phyloP scores from a whole-genome alignment of 2,888 invertebrate species.

The Chydorus sphaericus region DNA sequence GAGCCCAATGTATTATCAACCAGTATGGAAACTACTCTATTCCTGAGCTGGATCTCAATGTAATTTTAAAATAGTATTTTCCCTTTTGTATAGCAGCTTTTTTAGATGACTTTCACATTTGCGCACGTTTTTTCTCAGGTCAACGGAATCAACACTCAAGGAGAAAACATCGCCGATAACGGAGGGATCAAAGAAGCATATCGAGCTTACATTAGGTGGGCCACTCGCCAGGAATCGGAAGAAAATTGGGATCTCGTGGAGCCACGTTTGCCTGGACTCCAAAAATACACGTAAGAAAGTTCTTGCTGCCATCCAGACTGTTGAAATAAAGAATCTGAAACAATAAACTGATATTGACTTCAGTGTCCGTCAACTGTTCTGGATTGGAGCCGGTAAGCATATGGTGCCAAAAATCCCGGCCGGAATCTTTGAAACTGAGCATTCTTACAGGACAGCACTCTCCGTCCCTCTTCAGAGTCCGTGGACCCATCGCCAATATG shows the following conservation, averaged over 20 bases:
- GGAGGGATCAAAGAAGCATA: slow-evolving; percentile 86
- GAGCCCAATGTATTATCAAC: slow-evolving; percentile 77
- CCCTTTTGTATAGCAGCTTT: not conserved
- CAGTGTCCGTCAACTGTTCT: slow-evolving; percentile 51
- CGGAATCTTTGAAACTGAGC: slow-evolving; percentile 55
- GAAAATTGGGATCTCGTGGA: slow-evolving; percentile 9
- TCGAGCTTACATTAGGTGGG: slow-evolving; percentile 63
- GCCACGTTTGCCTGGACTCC: slow-evolving; percentile 8
- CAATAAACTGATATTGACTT: slow-evolving; percentile 2
- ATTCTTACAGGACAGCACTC: slow-evolving; percentile 56
- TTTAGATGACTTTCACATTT: not conserved
- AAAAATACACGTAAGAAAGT: slow-evolving; percentile 12
- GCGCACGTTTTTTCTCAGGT: not conserved
- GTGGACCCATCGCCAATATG: slow-evolving; percentile 47
- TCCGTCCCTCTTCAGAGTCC: slow-evolving; percentile 40
- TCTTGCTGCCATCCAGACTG: not conserved
- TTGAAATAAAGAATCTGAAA: not conserved
- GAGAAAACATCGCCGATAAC: slow-evolving; percentile 90
- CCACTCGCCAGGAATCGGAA: slow-evolving; percentile 26
- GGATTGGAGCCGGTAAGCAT: slow-evolving; percentile 73
- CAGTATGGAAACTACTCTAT: slow-evolving; percentile 86
- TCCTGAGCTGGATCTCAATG: slow-evolving; percentile 54
- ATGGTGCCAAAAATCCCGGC: slow-evolving; percentile 67
- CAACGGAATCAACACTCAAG: slow-evolving; percentile 81
- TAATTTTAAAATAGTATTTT: slow-evolving; percentile 25